A percentile compares a stretch with the other conserved stretches of the same genome.
phyloP scores from a whole-genome alignment of 2,888 invertebrate genomes.

The Philereme transversata region DNA sequence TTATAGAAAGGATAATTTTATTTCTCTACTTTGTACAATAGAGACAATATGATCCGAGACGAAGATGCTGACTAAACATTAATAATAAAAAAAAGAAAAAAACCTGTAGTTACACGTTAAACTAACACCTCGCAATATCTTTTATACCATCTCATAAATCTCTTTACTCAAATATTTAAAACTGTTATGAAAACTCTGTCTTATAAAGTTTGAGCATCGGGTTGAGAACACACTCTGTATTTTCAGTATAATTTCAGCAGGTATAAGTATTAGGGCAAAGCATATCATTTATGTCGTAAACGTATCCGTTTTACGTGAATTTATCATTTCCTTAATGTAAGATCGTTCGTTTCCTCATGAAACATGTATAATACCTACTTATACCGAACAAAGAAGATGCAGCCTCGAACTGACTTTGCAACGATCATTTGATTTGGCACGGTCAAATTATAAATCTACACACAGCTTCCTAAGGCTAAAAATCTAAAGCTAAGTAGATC shows the following conservation, averaged over 20 bases:
- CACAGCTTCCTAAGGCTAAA: not conserved
- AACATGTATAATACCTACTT: constrained; percentile 7
- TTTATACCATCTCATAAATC: too few relatives aligned
- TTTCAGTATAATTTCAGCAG: not conserved
- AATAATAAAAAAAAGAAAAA: too few relatives aligned
- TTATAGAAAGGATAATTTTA: too few relatives aligned
- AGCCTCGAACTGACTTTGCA: constrained; percentile 26
- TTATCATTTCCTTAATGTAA: constrained; percentile 31
- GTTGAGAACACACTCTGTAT: constrained; percentile 27
- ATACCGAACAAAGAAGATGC: constrained; percentile 28
- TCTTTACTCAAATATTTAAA: too few relatives aligned
- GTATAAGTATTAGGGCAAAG: constrained; percentile 11
- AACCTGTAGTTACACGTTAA: too few relatives aligned
- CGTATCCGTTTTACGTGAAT: constrained; percentile 31
- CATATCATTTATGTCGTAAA: constrained; percentile 31
- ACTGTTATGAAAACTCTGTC: not conserved
- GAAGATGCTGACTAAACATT: too few relatives aligned
- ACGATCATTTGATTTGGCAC: constrained; percentile 33
- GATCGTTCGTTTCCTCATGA: constrained; percentile 30
- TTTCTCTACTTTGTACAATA: too few relatives aligned
- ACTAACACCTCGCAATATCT: too few relatives aligned
- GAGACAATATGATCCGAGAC: too few relatives aligned
- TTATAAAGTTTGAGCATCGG: not conserved
- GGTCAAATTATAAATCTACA: not conserved
- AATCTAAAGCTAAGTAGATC: too few relatives aligned